Percentiles rank a stretch among this genome's conserved stretches.
Conservation (phyloP, 2,113 vertebrate species). For the Marmota monax region DNA sequence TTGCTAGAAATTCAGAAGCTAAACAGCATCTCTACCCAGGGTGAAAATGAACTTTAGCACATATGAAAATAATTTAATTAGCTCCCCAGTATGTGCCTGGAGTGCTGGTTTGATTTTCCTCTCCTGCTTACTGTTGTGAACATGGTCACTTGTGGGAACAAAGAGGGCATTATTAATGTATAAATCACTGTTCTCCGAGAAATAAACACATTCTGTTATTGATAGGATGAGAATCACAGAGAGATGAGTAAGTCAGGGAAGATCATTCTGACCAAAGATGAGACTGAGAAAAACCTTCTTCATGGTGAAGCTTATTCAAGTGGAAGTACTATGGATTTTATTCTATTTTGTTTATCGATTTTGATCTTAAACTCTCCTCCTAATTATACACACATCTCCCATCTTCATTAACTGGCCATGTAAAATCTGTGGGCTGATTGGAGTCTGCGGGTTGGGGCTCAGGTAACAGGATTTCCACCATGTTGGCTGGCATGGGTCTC, state of each 20-base stretch:
- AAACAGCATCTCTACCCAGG: not conserved
- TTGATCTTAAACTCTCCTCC: not conserved
- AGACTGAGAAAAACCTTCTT: not conserved
- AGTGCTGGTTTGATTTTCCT: slow-evolving; percentile 36
- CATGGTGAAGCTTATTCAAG: not conserved
- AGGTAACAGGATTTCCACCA: not conserved
- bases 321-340: slow-evolving; percentile 7
- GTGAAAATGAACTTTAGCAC: slow-evolving; percentile 52
- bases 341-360: not conserved
- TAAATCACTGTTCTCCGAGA: slow-evolving; percentile 27
- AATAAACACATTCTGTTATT: not conserved
- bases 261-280: not conserved
- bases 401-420: not conserved
- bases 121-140: not conserved
- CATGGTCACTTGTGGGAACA: slow-evolving; percentile 27
- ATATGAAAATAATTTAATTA: slow-evolving; percentile 59
- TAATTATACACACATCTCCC: not conserved
- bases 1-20: not conserved
- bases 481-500: not conserved
- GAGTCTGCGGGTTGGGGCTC: not conserved
- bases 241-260: not conserved
- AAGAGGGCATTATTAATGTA: slow-evolving; percentile 50
- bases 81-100: not conserved
- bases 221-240: not conserved
- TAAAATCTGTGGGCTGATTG: not conserved